Evolutionary conservation across 2,888 invertebrate species (phyloP), one percentile per base, ranked within the genome.

Genomic region (Philonicus albiceps): DNA sequence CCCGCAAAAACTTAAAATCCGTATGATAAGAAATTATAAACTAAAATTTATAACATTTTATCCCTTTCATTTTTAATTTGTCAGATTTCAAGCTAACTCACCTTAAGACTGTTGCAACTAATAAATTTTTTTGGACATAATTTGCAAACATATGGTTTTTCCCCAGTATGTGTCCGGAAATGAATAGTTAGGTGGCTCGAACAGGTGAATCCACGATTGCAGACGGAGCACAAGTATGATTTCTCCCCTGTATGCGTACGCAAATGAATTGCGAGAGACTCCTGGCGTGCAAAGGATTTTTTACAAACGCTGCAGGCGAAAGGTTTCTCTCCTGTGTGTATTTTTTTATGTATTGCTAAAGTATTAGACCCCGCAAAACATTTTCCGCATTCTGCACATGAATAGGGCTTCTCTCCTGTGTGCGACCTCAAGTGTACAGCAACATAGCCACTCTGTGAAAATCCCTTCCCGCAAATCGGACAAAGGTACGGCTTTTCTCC

Each of bases 281-380:
- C 88, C 19, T 87, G 84, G 3, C 88, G 87, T 7, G 80, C 85
- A 85, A 88, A 89, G 11, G 86, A 64, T 55, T 89, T 89, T 19
- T 74, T 72, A 74, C 89, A 89, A 19, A 86, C 74, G 37, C 40
- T 19, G 72, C 89, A 89, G 16, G 64, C 72, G 55, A 81, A 87
- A 87, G 89, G 31, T 87, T 88, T 88, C 74, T 89, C 89, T 1
- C 89, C 89, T 0, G 89, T 88, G 78, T 90, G 90, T 11, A 88
- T 89, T 19, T 89, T 87, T 74, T 89, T 89, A 55, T 90, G 90
- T 27, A 89, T 88, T 0, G 88, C 85, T 34, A 88, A 84, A 3
- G 89, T 88, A 85, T 89, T 89, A 2, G 89, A 89, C 22, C 89
- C 89, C 88, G 89, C 89, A 88, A 89, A 89, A 64, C 85, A 86